Base-by-base conservation (phyloP, 2,797 vertebrate genomes). In the Rhynchonycteris naso region DNA sequence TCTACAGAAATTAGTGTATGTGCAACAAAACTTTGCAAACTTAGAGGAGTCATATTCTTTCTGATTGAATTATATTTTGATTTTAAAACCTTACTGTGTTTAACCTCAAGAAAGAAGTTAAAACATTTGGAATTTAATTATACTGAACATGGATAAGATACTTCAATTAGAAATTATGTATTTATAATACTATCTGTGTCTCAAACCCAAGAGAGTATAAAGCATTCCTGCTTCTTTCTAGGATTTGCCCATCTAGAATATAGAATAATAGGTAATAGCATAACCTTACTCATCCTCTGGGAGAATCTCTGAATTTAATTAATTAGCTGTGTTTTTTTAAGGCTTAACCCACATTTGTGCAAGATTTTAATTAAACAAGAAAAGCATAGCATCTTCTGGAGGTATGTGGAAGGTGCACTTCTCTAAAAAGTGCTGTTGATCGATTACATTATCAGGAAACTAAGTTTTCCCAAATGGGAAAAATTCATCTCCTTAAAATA, bases 311-410 rank as follows among this genome's bases (percentile, higher is more conserved):
- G 52, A 72, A 84, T 85, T 96, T 95, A 96, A 96, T 96, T 96
- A 97, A 87, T 91, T 69, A 88, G 71, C 47, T 71, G 19, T 89
- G 71, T 65, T 91, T 94, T 94, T 95, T 83, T 52, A 79, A 93
- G 65, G 58, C 71, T 91, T 93, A 80, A 71, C 58, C 56, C 59
- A 79, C 89, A 93, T 80, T 94, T 90, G 93, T 91, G 56, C 28
- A 87, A 88, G 52, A 35, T 56, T 92, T 95, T 94, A 97, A 96
- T 96, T 97, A 96, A 93, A 93, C 18, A 54, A 94, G 71, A 87
- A 93, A 94, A 91, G 35, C 52, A 66, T 30, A 75, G 56, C n/a
- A 80, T 91, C 66, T 76, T 92, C 50, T 65, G 82, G 72, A 94
- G 28, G 52, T 11, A 84, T 72, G 30, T 56, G 30, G 83, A 93